Evolutionary conservation across 2,113 vertebrate genomes (phyloP).

Genomic region (Pseudonaja textilis): DNA sequence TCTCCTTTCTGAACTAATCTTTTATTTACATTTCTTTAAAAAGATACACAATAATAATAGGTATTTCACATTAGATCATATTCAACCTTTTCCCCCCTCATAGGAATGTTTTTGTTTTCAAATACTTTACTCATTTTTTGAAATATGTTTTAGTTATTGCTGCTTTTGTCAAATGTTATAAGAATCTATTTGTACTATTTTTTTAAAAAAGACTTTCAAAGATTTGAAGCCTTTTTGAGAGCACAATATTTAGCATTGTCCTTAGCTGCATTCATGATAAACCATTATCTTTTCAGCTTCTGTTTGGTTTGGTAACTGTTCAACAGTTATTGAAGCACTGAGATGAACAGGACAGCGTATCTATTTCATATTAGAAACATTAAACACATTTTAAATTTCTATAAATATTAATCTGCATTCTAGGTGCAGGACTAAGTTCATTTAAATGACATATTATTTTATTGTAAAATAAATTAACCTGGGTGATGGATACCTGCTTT

Average conservation of each 20-base stretch:
- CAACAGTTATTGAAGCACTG: slow-evolving; percentile 3
- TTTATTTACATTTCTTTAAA: slow-evolving; percentile 6
- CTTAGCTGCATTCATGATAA: slow-evolving; percentile 28
- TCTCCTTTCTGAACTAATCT: not conserved
- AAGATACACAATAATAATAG: slow-evolving; percentile 4
- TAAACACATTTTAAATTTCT: not conserved
- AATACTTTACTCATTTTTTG: slow-evolving; percentile 18
- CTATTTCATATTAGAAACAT: not conserved
- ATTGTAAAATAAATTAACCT: not conserved
- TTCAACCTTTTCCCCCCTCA: not conserved
- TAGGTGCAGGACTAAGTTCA: not conserved
- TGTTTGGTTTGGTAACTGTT: not conserved
- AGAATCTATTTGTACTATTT: slow-evolving; percentile 55
- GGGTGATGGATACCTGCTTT: not conserved
- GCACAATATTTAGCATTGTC: slow-evolving; percentile 47
- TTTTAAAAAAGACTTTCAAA: slow-evolving; percentile 30
- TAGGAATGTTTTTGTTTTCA: slow-evolving; percentile 20
- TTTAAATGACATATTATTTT: not conserved
- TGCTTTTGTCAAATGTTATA: slow-evolving; percentile 24
- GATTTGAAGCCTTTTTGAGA: slow-evolving; percentile 44
- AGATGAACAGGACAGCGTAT: not conserved
- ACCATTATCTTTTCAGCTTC: slow-evolving; percentile 17
- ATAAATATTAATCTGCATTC: not conserved
- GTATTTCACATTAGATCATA: slow-evolving; percentile 18
- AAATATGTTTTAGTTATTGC: not conserved